Evolutionary conservation across 1,140 invertebrate species (phyloP).

Genomic region (Asbolus verrucosus): DNA sequence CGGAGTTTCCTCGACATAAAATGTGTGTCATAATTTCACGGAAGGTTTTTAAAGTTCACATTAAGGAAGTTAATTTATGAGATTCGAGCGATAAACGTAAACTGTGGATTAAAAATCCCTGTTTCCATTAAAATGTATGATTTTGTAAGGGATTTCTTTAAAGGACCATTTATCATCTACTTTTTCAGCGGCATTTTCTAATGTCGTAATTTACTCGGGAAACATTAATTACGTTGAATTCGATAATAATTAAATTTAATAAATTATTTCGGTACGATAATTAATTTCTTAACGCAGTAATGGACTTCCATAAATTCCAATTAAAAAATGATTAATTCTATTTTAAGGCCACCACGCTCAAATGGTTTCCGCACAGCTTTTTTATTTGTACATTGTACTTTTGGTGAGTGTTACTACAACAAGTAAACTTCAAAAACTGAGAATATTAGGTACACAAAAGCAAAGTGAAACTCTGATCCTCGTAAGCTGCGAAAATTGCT

Average conservation of each 20-base stretch:
- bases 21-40: slow-evolving; percentile 48
- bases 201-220: not conserved
- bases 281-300: too few relatives aligned
- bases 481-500: slow-evolving; percentile 53
- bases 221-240: not conserved
- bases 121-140: slow-evolving; percentile 39
- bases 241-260: slow-evolving; percentile 5
- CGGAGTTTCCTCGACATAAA: slow-evolving; percentile 48
- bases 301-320: not conserved
- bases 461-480: slow-evolving; percentile 51
- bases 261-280: too few relatives aligned
- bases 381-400: too few relatives aligned
- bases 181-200: slow-evolving; percentile 15
- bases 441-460: slow-evolving; percentile 43
- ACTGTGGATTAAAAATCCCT: slow-evolving; percentile 40
- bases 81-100: slow-evolving; percentile 40
- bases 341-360: not conserved
- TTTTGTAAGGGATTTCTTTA: slow-evolving; percentile 20
- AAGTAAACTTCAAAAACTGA: slow-evolving; percentile 27
- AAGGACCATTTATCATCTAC: slow-evolving; percentile 7
- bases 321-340: too few relatives aligned
- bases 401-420: not conserved
- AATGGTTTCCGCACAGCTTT: too few relatives aligned
- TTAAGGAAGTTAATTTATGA: slow-evolving; percentile 44
- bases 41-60: slow-evolving; percentile 41